Percentiles rank a stretch among this genome's conserved stretches.
phyloP scores from a whole-genome alignment of 2,797 vertebrate species.

The Lutjanus argentimaculatus region DNA sequence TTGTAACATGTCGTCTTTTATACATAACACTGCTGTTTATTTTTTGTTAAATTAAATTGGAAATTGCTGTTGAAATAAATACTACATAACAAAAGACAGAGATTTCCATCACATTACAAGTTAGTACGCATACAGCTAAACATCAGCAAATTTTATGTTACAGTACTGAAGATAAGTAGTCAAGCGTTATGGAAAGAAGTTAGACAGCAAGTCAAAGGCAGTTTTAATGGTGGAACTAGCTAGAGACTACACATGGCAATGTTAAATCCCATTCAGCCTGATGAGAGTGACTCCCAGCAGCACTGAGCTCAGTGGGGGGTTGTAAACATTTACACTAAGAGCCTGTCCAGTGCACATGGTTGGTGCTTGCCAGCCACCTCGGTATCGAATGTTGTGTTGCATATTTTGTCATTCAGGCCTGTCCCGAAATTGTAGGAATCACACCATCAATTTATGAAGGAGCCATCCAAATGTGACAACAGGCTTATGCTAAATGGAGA shows the following conservation, averaged over 20 bases:
- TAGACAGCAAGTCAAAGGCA: slow-evolving; percentile 69
- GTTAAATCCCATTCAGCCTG: slow-evolving; percentile 85
- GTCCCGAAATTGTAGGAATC: slow-evolving; percentile 91
- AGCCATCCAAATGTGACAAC: slow-evolving; percentile 92
- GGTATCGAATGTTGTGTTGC: slow-evolving; percentile 89
- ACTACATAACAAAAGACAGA: slow-evolving; percentile 9
- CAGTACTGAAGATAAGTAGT: slow-evolving; percentile 32
- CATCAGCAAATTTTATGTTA: slow-evolving; percentile 27
- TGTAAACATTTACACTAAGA: slow-evolving; percentile 93
- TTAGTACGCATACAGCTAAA: background rate
- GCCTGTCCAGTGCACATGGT: slow-evolving; percentile 91
- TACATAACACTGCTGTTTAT: background rate
- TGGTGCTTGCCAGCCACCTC: slow-evolving; percentile 89
- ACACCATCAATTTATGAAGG: slow-evolving; percentile 90
- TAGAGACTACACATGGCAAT: slow-evolving; percentile 82
- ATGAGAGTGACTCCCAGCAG: slow-evolving; percentile 88
- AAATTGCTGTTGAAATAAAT: slow-evolving; percentile 5
- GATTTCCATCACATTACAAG: background rate
- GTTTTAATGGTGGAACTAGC: slow-evolving; percentile 77
- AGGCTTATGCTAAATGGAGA: slow-evolving; percentile 91
- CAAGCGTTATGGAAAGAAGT: slow-evolving; percentile 55
- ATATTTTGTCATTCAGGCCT: slow-evolving; percentile 91
- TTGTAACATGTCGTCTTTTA: background rate
- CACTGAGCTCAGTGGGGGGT: slow-evolving; percentile 89
- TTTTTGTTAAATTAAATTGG: background rate